Percentiles rank a stretch among this genome's conserved stretches.
Conservation (phyloP, 2,888 invertebrate species). For the Agrypnus murinus region DNA sequence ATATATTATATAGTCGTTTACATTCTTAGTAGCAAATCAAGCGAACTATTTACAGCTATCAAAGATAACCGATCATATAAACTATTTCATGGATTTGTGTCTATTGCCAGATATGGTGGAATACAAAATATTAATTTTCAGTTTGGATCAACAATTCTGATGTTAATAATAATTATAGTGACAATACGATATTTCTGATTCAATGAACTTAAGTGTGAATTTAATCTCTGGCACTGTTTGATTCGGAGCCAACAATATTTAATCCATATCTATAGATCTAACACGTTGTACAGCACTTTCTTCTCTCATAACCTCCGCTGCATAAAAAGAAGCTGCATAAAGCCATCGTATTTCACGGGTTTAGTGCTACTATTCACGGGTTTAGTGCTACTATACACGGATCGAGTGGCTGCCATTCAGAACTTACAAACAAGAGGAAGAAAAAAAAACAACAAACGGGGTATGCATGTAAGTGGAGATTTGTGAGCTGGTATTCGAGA, state of each 20-base stretch:
- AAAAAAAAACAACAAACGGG: background rate
- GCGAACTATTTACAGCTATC: too few species aligned
- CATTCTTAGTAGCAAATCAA: too few species aligned
- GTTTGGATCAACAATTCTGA: background rate
- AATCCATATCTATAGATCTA: constrained; percentile 4
- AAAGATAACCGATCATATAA: too few species aligned
- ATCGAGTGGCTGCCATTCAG: constrained; percentile 22
- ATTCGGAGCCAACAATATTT: constrained; percentile 25
- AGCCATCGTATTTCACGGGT: constrained; percentile 10
- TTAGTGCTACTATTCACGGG: constrained; percentile 10
- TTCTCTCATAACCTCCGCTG: background rate
- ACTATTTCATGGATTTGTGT: too few species aligned
- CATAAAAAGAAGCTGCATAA: background rate
- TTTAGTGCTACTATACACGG: constrained; percentile 24
- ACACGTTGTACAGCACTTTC: constrained; percentile 7
- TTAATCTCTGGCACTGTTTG: constrained; percentile 13
- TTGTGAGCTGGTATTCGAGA: background rate
- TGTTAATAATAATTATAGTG: constrained; percentile 4
- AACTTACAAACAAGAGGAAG: constrained; percentile 15
- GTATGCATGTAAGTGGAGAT: background rate
- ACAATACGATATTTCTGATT: constrained; percentile 6
- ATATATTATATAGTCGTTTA: too few species aligned
- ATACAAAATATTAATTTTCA: background rate
- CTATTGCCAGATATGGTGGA: too few species aligned
- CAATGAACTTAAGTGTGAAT: constrained; percentile 31